Evolutionary conservation across 2,113 vertebrate species (phyloP).

Genomic region (Oncorhynchus tshawytscha): DNA sequence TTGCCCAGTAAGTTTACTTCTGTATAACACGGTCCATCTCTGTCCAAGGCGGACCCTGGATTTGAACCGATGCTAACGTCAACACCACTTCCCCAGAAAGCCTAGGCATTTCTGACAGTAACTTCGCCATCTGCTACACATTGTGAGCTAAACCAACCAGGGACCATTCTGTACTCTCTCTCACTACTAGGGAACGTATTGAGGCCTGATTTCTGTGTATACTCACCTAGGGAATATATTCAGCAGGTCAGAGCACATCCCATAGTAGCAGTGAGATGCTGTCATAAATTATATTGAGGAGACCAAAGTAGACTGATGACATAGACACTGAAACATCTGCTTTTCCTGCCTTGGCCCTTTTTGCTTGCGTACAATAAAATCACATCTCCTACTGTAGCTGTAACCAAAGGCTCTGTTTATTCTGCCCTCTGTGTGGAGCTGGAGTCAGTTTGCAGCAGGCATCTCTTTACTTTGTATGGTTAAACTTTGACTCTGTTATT

Average conservation of each 20-base stretch:
- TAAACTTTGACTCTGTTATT: too few relatives aligned
- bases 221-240: slow-evolving; percentile 9
- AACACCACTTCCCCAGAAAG: too few relatives aligned
- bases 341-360: slow-evolving; percentile 6
- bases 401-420: not conserved
- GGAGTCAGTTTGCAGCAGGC: too few relatives aligned
- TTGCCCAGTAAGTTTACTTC: not conserved
- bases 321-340: slow-evolving; percentile 17
- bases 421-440: slow-evolving; percentile 3
- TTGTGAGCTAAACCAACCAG: slow-evolving; percentile 1
- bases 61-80: too few relatives aligned
- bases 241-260: slow-evolving; percentile 35
- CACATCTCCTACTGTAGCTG: not conserved
- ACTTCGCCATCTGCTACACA: too few relatives aligned
- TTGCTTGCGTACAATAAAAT: not conserved
- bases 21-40: too few relatives aligned
- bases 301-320: slow-evolving; percentile 6
- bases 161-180: slow-evolving; percentile 1
- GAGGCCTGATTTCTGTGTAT: slow-evolving; percentile 6
- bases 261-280: slow-evolving; percentile 25
- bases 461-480: too few relatives aligned
- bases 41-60: too few relatives aligned
- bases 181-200: not conserved
- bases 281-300: slow-evolving; percentile 17
- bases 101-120: too few relatives aligned